These are phyloP conservation scores for Liopterus haemorrhoidalis DNA, from an alignment of 2,888 invertebrate species.

Conservation along the genomic window DNA sequence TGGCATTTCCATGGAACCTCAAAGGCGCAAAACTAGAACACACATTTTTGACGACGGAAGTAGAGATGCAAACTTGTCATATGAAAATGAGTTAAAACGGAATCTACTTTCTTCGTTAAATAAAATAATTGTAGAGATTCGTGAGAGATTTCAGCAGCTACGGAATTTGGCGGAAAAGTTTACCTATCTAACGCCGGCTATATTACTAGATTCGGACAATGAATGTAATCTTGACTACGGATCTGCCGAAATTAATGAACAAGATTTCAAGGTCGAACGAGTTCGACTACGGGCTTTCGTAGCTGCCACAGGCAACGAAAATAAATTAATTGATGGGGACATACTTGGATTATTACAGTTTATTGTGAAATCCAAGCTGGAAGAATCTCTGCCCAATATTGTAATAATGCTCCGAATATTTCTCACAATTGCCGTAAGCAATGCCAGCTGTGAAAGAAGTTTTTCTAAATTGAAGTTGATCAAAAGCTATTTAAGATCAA, in stretches of 20 bases:
- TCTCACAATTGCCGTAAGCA: too few species aligned
- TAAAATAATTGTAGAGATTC: slow-evolving; percentile 20
- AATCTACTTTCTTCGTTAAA: too few species aligned
- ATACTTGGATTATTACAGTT: too few species aligned
- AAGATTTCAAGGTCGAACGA: slow-evolving; percentile 10
- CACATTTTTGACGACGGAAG: too few species aligned
- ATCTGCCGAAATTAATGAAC: slow-evolving; percentile 10
- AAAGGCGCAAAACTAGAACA: too few species aligned
- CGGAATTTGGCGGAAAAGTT: slow-evolving; percentile 3
- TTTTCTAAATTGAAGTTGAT: too few species aligned
- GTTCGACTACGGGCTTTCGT: slow-evolving; percentile 9
- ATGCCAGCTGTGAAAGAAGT: too few species aligned
- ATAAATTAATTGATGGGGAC: slow-evolving; percentile 10
- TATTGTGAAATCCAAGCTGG: background rate
- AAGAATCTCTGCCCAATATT: background rate
- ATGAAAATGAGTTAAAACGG: too few species aligned
- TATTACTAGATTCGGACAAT: slow-evolving; percentile 4
- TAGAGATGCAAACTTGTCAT: too few species aligned
- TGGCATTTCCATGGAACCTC: too few species aligned
- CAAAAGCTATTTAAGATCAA: too few species aligned
- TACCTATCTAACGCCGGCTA: background rate
- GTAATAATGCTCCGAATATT: background rate
- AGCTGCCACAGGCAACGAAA: slow-evolving; percentile 17
- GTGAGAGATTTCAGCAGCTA: slow-evolving; percentile 4
- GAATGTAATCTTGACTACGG: slow-evolving; percentile 14